Evolutionary conservation across 2,797 vertebrate genomes (phyloP).

Genomic region (Melanitta fusca): DNA sequence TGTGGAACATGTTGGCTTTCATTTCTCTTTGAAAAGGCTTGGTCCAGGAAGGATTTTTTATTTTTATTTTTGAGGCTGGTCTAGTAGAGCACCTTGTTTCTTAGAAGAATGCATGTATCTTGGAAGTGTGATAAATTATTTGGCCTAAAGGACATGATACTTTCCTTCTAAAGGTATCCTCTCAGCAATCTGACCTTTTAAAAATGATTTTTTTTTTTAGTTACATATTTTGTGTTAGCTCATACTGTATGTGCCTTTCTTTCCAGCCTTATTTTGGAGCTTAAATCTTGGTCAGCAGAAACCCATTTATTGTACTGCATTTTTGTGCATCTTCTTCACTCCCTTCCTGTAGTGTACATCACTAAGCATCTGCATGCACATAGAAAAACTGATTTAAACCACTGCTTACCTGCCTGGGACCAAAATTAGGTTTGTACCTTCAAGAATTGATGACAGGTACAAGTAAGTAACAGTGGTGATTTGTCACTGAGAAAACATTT

Average conservation of each 20-base stretch:
- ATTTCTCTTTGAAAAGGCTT: background rate
- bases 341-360: accelerated
- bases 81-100: background rate
- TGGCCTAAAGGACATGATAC: background rate
- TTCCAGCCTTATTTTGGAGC: background rate
- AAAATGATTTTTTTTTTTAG: background rate
- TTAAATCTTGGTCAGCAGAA: background rate
- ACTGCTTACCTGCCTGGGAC: background rate
- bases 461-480: background rate
- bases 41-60: background rate
- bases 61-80: background rate
- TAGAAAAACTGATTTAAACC: background rate
- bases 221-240: background rate
- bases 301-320: background rate
- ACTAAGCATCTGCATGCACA: background rate
- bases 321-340: background rate
- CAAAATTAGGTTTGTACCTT: background rate
- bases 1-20: background rate
- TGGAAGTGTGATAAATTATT: background rate
- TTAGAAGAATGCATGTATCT: background rate
- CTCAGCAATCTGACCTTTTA: slow-evolving; percentile 19
- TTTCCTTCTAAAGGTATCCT: background rate
- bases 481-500: background rate
- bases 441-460: background rate
- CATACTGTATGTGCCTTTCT: background rate